Percentiles rank a stretch among this genome's conserved stretches.
phyloP scores from a whole-genome alignment of 2,888 invertebrate species.

The Macaria notata region DNA sequence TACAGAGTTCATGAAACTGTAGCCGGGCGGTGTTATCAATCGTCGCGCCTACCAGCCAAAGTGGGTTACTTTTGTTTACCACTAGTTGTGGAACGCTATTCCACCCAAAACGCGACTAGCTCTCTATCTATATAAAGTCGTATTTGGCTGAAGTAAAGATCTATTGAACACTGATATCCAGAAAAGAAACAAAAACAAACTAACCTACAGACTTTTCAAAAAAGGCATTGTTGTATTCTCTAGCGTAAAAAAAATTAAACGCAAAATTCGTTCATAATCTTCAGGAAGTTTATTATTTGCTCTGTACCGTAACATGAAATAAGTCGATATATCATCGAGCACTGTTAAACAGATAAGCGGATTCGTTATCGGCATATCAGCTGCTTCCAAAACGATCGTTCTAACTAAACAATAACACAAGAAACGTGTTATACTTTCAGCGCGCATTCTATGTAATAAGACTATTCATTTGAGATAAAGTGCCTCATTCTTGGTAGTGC shows the following conservation, averaged over 20 bases:
- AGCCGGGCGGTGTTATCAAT: constrained; percentile 21
- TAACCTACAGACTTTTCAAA: no score
- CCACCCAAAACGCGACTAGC: no score
- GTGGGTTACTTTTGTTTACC: constrained; percentile 25
- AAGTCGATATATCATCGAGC: constrained; percentile 13
- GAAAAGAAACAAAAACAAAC: no score
- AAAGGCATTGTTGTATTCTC: no score
- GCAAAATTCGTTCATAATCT: no score
- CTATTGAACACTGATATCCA: no score
- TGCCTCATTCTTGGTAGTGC: constrained; percentile 3
- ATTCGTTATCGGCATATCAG: constrained; percentile 22
- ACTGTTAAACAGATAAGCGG: constrained; percentile 24
- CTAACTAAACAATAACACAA: constrained; percentile 27
- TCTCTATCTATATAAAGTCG: neutral
- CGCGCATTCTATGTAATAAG: no score
- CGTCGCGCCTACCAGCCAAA: constrained; percentile 15
- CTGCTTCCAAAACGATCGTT: constrained; percentile 15
- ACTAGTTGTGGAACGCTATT: neutral
- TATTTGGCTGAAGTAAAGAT: neutral
- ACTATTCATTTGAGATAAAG: neutral
- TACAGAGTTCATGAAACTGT: constrained; percentile 30
- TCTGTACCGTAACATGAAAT: neutral
- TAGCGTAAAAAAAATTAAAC: no score
- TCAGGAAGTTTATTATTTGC: no score
- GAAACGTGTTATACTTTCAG: no score